Conservation (phyloP, 2,797 vertebrate genomes). For the Helarctos malayanus region DNA sequence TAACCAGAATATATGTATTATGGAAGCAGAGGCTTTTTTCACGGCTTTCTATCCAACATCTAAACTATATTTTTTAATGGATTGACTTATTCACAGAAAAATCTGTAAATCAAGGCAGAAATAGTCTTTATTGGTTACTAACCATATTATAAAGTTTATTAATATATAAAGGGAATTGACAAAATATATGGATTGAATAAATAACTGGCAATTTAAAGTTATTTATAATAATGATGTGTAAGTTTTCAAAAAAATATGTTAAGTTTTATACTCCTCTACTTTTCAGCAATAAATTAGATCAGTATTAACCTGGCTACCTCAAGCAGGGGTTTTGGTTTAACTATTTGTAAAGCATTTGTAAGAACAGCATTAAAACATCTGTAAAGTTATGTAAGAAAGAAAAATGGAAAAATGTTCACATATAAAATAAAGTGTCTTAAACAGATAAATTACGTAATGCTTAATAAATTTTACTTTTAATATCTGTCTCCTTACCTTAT, state of each 20-base stretch:
- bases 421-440: background rate
- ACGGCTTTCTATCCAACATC: background rate
- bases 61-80: background rate
- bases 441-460: background rate
- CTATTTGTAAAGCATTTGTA: background rate
- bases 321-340: background rate
- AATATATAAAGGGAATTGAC: background rate
- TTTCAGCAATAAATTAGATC: background rate
- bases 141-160: background rate
- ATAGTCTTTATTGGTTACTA: background rate
- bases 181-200: background rate
- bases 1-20: background rate
- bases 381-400: background rate
- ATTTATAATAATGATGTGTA: background rate
- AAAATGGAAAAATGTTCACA: background rate
- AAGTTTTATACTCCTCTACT: background rate
- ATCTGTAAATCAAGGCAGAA: background rate
- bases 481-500: background rate
- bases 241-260: background rate
- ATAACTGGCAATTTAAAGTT: background rate
- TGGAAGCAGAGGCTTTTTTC: background rate
- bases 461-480: background rate
- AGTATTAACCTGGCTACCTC: background rate
- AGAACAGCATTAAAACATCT: background rate
- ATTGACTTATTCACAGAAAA: background rate